Evolutionary conservation across 2,888 invertebrate species (phyloP), one percentile per base, ranked within the genome.

Genomic region (Galerucella calmariensis): DNA sequence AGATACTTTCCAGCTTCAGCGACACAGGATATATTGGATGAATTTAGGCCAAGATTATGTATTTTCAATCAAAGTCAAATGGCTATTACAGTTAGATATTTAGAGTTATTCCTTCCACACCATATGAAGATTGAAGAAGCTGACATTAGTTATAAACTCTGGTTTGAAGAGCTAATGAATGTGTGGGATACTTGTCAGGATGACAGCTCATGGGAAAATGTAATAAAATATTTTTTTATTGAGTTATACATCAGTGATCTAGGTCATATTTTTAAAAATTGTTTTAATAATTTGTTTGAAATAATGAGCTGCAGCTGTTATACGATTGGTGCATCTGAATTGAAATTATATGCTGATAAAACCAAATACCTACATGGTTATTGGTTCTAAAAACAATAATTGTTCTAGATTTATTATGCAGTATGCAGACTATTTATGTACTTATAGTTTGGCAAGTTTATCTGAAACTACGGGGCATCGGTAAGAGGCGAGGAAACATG

Each of bases 1-100:
- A 93, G 93, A 70, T 95, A 94, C 85, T 94, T 94, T 84, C 90
- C 93, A 72, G 87, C 92, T 59, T 89, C 89, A 51, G 92, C 96
- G 0, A 96, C 96, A 0, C 91, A 92, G 86, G 97, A 97, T 88
- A 95, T 98, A 83, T 87, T 98, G 69, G 94, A 93, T 72, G 94
- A 95, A 86, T 91, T 95, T 84, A 90, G 94, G 69, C 97, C 97
- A 0, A 90, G 90, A 80, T 87, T 97, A 69, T 95, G 94, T 83
- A 95, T 95, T 0, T 93, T 94, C 88, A 90, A 91, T 67, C 86
- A 88, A 5, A 88, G 90, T 67, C 88, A 88, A 12, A 90, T 89
- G 83, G 80, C 85, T 46, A 83, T 88, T 74, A 87, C 90, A 14
- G 87, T 94, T 73, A 80, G 81, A 73, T 90, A 92, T 82, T 86